phyloP scores from a whole-genome alignment of 2,797 vertebrate genomes.

The Anguilla anguilla region DNA sequence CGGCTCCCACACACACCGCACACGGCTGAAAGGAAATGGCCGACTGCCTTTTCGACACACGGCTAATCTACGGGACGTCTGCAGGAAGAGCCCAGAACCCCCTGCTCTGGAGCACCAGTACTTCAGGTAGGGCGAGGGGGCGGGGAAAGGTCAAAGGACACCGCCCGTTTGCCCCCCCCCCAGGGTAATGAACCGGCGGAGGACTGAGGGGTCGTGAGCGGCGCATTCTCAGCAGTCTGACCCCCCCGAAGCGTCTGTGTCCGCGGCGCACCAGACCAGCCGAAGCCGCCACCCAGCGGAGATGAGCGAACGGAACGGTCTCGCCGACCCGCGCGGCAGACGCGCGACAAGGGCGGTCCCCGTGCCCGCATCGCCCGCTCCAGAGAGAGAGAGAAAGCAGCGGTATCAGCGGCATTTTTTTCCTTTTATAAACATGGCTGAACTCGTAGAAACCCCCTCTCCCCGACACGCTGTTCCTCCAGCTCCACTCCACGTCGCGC shows the following conservation, averaged over 20 bases:
- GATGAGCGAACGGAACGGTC: conserved; percentile 5
- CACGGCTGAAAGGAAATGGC: neutral
- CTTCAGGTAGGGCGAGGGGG: conserved; percentile 6
- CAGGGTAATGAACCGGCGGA: neutral
- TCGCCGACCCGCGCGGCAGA: neutral
- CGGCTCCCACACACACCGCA: neutral
- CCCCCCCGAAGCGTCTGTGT: neutral
- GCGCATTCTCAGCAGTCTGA: neutral
- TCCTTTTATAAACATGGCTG: conserved; percentile 49
- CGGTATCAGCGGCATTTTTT: conserved; percentile 56
- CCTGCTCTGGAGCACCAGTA: neutral
- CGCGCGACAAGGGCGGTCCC: conserved; percentile 47
- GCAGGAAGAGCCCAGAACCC: neutral
- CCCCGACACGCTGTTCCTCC: neutral
- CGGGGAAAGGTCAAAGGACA: conserved; percentile 20
- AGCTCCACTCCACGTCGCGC: neutral
- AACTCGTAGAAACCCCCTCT: neutral
- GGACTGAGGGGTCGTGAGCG: neutral
- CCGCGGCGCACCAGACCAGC: neutral
- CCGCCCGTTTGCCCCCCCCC: neutral
- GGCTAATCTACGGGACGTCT: neutral
- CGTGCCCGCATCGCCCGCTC: conserved; percentile 47
- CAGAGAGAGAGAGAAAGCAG: conserved; percentile 35
- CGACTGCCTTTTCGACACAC: neutral
- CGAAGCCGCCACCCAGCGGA: neutral